These are phyloP conservation scores for Lasius fuliginosus DNA, from an alignment of 2,888 invertebrate genomes.

Conservation along the genomic window DNA sequence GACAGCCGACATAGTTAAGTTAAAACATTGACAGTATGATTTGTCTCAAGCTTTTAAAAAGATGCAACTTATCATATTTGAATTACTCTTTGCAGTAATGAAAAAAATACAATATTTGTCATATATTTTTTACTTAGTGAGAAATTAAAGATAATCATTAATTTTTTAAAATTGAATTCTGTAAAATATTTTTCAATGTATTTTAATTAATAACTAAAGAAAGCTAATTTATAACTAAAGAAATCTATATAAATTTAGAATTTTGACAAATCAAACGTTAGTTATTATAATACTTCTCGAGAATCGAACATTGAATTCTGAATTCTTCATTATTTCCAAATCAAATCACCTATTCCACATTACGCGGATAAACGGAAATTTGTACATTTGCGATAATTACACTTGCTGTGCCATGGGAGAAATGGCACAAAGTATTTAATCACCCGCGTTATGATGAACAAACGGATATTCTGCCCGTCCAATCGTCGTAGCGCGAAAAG, in stretches of 20 bases:
- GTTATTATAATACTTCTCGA: neutral
- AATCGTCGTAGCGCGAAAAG: neutral
- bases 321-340: slow-evolving; percentile 35
- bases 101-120: neutral
- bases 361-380: slow-evolving; percentile 2
- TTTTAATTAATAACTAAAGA: slow-evolving; percentile 7
- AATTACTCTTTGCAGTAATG: neutral
- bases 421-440: slow-evolving; percentile 46
- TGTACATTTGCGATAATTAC: slow-evolving; percentile 32
- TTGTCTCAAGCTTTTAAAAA: neutral
- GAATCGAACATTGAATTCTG: neutral
- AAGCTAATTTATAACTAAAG: slow-evolving; percentile 2
- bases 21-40: neutral
- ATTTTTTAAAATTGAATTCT: neutral
- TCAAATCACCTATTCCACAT: slow-evolving; percentile 13
- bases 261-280: neutral
- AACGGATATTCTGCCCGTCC: slow-evolving; percentile 8
- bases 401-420: neutral
- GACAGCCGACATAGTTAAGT: neutral
- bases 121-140: neutral
- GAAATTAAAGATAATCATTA: neutral
- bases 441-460: slow-evolving; percentile 24
- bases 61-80: neutral
- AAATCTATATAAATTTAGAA: neutral
- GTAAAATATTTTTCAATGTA: neutral